phyloP scores from a whole-genome alignment of 2,113 vertebrate species.

The Fregata magnificens region DNA sequence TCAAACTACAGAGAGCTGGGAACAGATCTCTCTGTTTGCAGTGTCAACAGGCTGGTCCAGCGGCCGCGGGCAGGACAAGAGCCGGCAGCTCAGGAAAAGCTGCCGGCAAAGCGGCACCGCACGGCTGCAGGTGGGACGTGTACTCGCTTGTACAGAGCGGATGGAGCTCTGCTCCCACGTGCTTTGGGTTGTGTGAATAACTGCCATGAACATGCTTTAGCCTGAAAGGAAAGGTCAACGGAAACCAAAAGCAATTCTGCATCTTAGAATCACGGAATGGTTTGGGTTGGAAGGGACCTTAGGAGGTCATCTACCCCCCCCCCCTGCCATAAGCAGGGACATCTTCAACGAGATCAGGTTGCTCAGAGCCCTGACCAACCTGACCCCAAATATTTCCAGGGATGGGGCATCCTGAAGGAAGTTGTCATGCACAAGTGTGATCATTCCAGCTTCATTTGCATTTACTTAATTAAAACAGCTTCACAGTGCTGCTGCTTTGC shows the following conservation, averaged over 20 bases:
- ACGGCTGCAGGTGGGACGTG: no score
- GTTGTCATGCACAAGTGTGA: neutral
- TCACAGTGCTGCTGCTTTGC: neutral
- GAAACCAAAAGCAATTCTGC: neutral
- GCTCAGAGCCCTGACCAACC: neutral
- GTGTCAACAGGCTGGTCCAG: neutral
- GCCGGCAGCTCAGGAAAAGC: neutral
- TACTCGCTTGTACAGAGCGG: fast-evolving
- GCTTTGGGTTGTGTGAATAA: neutral
- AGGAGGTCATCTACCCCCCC: neutral
- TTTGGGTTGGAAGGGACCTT: neutral
- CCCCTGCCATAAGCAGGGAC: neutral
- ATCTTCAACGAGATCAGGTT: neutral
- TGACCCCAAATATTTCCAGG: neutral
- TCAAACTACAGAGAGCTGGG: neutral
- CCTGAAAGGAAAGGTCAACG: neutral
- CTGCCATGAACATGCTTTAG: neutral
- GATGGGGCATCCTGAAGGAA: neutral
- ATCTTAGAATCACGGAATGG: neutral
- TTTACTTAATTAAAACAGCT: neutral
- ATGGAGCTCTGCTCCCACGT: neutral
- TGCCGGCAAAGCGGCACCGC: neutral
- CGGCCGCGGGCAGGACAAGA: neutral
- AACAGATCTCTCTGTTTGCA: neutral
- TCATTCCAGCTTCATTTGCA: neutral